phyloP scores from a whole-genome alignment of 2,113 vertebrate genomes.

The Dascyllus trimaculatus region DNA sequence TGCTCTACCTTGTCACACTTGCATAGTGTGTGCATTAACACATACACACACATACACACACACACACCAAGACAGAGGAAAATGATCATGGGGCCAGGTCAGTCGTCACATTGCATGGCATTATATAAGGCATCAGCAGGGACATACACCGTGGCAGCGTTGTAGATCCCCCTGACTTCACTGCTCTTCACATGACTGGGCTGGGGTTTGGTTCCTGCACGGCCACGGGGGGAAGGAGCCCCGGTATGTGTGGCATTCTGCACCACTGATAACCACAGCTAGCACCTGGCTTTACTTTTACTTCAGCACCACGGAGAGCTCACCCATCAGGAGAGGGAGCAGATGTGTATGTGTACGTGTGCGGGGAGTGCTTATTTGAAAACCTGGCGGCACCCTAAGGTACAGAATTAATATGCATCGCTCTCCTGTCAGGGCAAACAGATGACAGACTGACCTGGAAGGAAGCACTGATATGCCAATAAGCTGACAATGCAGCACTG shows the following conservation, averaged over 20 bases:
- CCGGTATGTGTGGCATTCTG: conserved; percentile 37
- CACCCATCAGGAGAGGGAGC: conserved; percentile 11
- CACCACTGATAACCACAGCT: conserved; percentile 26
- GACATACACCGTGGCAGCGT: neutral
- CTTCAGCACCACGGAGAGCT: conserved; percentile 81
- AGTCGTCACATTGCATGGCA: conserved; percentile 18
- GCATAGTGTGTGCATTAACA: conserved; percentile 21
- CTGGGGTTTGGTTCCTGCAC: conserved; percentile 9
- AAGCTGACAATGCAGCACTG: conserved; percentile 49
- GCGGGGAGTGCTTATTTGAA: neutral
- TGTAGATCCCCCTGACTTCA: conserved; percentile 16
- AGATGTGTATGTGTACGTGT: neutral
- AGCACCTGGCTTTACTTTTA: conserved; percentile 59
- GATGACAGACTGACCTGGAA: conserved; percentile 39
- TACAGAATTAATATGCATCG: conserved; percentile 13
- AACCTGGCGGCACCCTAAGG: neutral
- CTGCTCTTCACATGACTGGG: accelerated
- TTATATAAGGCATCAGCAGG: conserved; percentile 41
- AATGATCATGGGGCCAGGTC: conserved; percentile 26
- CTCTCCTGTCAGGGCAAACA: conserved; percentile 24
- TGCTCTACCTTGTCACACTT: conserved; percentile 30
- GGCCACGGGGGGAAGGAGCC: neutral
- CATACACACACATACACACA: conserved; percentile 38
- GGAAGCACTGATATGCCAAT: conserved; percentile 42
- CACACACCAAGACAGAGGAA: conserved; percentile 24